phyloP scores from a whole-genome alignment of 1,140 invertebrate genomes.

The Caenorhabditis tropicalis region DNA sequence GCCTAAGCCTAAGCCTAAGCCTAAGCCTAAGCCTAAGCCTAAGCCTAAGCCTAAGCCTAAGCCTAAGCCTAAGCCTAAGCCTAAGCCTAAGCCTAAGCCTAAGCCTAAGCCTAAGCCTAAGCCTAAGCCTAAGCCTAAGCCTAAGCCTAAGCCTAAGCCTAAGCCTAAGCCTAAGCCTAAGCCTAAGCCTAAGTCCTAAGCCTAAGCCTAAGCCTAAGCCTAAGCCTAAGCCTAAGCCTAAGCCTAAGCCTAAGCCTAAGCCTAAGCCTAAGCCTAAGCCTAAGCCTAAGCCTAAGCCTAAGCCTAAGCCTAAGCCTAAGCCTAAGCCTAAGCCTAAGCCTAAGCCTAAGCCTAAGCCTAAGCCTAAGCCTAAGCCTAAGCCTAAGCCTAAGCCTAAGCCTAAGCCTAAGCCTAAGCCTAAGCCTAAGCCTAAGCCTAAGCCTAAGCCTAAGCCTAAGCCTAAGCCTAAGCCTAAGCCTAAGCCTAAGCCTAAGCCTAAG shows the following conservation, averaged over 20 bases:
- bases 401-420: too few relatives aligned
- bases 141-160: constrained; percentile 37
- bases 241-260: constrained; percentile 47
- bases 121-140: constrained; percentile 35
- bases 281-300: constrained; percentile 44
- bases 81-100: constrained; percentile 14
- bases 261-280: constrained; percentile 42
- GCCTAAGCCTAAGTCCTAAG: constrained; percentile 44
- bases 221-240: constrained; percentile 37
- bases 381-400: too few relatives aligned
- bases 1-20: too few relatives aligned
- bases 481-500: too few relatives aligned
- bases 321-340: constrained; percentile 44
- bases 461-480: too few relatives aligned
- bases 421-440: too few relatives aligned
- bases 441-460: too few relatives aligned
- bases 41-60: constrained; percentile 13
- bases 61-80: constrained; percentile 26
- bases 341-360: too few relatives aligned
- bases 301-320: constrained; percentile 47
- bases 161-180: constrained; percentile 42
- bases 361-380: too few relatives aligned
- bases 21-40: too few relatives aligned
- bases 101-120: constrained; percentile 29
- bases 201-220: constrained; percentile 26